Evolutionary conservation across 2,797 vertebrate species (phyloP), one percentile per base, ranked within the genome.

Genomic region (Staurois parvus): DNA sequence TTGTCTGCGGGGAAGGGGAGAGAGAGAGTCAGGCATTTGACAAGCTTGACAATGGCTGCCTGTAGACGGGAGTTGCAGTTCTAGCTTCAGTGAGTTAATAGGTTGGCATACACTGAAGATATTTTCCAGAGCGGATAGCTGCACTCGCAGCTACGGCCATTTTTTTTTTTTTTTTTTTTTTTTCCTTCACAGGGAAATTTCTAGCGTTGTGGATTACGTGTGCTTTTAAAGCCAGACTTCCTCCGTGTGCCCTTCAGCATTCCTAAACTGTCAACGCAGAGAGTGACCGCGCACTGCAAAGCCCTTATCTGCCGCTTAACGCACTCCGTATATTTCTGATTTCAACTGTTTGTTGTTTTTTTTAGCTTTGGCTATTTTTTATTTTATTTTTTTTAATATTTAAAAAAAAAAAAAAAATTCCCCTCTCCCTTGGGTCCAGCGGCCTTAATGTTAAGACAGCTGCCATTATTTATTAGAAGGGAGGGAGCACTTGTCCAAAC

Each of bases 111-210:
- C 83, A 29, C 81, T 83, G 68, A 52, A 85, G 88, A 88, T 85
- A 82, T 91, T 92, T 93, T 91, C 88, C 90, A 91, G 88, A 89
- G 86, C 83, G 40, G 85, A 83, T 89, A 34, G 75, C 89, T 59
- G 52, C 79, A 89, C 88, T 90, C 88, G 17, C 89, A 88, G 78
- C 87, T 90, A 85, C 88, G 84, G 89, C 85, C 88, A 77, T 89
- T 89, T 91, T 30, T 88, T 90, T 69, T 10, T 64, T 48, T n/a
- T 15, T 34, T 37, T 29, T 28, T 26, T 73, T 52, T 76, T 52
- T 76, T 72, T 15, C 11, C 15, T 26, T 79, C 85, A 85, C 48
- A 86, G 32, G 12, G 85, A 88, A 91, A 89, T 89, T 90, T 91
- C 86, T 85, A 89, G 89, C 81, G 74, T 68, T 84, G 21, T 88